Evolutionary conservation across 2,888 invertebrate genomes (phyloP), one percentile per base, ranked within the genome.

Genomic region (Dynastes maya): DNA sequence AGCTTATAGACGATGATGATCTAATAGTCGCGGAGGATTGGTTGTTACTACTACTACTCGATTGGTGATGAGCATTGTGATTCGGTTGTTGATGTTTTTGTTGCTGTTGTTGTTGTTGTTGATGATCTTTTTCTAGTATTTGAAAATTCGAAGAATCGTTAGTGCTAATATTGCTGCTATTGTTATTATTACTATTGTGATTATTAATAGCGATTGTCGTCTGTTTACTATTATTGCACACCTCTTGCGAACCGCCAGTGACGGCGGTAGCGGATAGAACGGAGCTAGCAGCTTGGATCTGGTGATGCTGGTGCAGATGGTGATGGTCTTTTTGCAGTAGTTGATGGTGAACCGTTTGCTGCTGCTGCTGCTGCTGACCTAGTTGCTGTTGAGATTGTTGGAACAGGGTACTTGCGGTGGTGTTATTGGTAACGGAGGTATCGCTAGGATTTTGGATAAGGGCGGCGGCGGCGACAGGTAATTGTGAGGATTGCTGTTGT

Each of bases 251-350:
- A 32, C 27, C 8, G 45, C 45, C 8, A 16, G 55, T 22, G n/a
- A 22, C 22, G 55, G 55, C 22, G 22, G 55, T 22, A 22, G 27
- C 55, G 55, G 55, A 58, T 16, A 58, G 88, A 89, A 89, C 89
- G 85, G 88, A 86, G 83, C 87, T 37, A 37, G 37, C 45, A 2
- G 8, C 45, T 11, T 45, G 45, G 45, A 45, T 45, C 85, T 85
- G 87, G 82, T 84, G 87, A 80, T 80, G 80, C 71, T 78, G 70
- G 45, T 80, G 84, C 79, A 65, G 82, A 58, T 70, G 87, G 84
- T 84, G 85, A 84, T 85, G 86, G 85, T 82, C 86, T 86, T 84
- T 87, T 86, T 85, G 87, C 84, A 79, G 85, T 88, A 85, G 88
- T 86, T 83, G 86, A 85, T 83, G 85, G 85, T 85, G 85, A 85